These are phyloP conservation scores for Gymnothorax javanicus DNA, from an alignment of 2,797 vertebrate genomes.

Conservation along the genomic window DNA sequence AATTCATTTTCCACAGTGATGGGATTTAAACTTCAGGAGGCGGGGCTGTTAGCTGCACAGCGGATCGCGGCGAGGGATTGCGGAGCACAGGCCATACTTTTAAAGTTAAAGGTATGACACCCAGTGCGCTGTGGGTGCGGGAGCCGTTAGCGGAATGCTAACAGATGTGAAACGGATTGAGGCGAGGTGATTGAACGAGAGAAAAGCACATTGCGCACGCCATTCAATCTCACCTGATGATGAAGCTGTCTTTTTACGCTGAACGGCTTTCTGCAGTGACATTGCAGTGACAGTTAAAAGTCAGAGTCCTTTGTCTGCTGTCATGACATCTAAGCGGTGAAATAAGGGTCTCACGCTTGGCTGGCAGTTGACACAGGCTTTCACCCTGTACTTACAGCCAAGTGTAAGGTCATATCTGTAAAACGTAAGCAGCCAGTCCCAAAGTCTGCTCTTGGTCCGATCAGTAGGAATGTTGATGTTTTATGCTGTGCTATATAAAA, in stretches of 20 bases:
- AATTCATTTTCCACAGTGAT: constrained; percentile 10
- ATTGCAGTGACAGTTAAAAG: background rate
- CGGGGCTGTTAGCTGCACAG: background rate
- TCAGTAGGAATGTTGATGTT: background rate
- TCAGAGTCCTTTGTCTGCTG: background rate
- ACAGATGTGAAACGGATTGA: constrained; percentile 17
- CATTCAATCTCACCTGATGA: background rate
- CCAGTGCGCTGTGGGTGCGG: background rate
- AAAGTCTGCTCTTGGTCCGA: constrained; percentile 12
- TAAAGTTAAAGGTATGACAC: constrained; percentile 2
- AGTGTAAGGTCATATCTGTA: background rate
- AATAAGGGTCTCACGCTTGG: background rate
- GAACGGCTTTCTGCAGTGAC: background rate
- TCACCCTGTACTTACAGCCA: background rate
- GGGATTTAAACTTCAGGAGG: constrained; percentile 24
- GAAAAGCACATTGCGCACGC: background rate
- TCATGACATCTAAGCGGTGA: constrained; percentile 9
- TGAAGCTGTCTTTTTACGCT: background rate
- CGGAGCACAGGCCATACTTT: background rate
- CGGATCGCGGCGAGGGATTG: background rate
- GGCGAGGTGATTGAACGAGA: background rate
- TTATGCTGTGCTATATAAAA: background rate
- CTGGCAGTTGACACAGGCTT: constrained; percentile 1
- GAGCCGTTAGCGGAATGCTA: background rate
- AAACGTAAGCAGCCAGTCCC: background rate